Base-by-base conservation (phyloP, 2,888 invertebrate species). In the Drosophila austrosaltans region DNA sequence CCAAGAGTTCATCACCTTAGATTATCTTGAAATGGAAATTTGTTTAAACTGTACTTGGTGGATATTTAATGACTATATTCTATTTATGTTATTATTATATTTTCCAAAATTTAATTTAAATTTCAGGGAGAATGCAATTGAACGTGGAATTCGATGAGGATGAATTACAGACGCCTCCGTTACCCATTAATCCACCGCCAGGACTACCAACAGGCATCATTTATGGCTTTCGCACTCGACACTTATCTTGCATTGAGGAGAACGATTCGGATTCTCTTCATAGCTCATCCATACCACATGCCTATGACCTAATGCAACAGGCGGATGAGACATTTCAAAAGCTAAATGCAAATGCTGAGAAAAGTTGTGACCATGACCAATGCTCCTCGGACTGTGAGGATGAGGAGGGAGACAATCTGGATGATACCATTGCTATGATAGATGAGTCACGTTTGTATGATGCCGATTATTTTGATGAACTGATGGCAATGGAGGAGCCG, bases 161-260 rank as follows among this genome's bases (percentile, higher is more conserved):
- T 44, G 80, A 89, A 58, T 53, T 71, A 25, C 77, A 63, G 53
- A 80, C 77, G 66, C 90, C 79, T 8, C 82, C 81, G 60, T 57
- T 77, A 57, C 74, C 87, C 6, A 84, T 87, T 44, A 74, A 75
- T 36, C 75, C 76, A 7, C 72, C 79, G 20, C 75, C 75, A 5
- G 60, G 72, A 16, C 58, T 22, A 32, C 60, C 63, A 53, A 77
- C 64, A 56, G 90, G 89, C 10, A 88, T 90, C 20, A 73, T 90
- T 10, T 91, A 90, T 75, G 92, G 92, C 1, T 92, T 91, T 79
- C 92, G 92, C 36, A 92, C 92, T 12, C 85, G 92, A 2, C 92
- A 92, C 80, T 77, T 92, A 61, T 92, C 92, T 65, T 92, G 92
- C 75, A 92, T 92, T 60, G 92, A 92, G 68, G 92, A 92, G 77